A percentile compares a stretch with the other conserved stretches of the same genome.
Conservation (phyloP, 2,113 vertebrate genomes). For the Apistogramma diplotaenia region DNA sequence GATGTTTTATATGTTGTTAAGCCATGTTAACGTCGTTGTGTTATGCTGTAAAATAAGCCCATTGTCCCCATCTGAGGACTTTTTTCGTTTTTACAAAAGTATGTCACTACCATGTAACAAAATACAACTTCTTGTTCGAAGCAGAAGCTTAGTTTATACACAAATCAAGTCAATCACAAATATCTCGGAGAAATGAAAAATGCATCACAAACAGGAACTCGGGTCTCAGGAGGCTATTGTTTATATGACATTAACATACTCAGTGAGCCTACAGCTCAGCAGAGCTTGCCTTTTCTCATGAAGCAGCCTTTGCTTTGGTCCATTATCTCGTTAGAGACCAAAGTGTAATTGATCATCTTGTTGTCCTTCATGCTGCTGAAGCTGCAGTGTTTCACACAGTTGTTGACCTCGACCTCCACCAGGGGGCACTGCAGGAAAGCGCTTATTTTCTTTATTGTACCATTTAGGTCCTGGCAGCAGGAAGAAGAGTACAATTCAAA, state of each 20-base stretch:
- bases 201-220: too few relatives aligned
- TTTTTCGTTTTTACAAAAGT: too few relatives aligned
- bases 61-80: too few relatives aligned
- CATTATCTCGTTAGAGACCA: conserved; percentile 77
- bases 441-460: conserved; percentile 68
- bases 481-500: neutral
- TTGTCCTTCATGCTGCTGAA: conserved; percentile 84
- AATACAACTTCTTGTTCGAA: too few relatives aligned
- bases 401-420: conserved; percentile 61
- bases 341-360: conserved; percentile 81
- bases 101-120: too few relatives aligned
- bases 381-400: conserved; percentile 74
- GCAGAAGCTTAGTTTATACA: too few relatives aligned
- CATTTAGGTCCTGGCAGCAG: conserved; percentile 72
- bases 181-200: too few relatives aligned
- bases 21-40: too few relatives aligned
- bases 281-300: conserved; percentile 83
- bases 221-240: too few relatives aligned
- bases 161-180: too few relatives aligned
- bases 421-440: conserved; percentile 76
- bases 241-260: neutral
- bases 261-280: neutral
- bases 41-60: too few relatives aligned
- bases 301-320: conserved; percentile 83
- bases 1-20: too few relatives aligned